These are phyloP conservation scores for Bradysia coprophila DNA, from an alignment of 1,140 invertebrate genomes.

Conservation along the genomic window DNA sequence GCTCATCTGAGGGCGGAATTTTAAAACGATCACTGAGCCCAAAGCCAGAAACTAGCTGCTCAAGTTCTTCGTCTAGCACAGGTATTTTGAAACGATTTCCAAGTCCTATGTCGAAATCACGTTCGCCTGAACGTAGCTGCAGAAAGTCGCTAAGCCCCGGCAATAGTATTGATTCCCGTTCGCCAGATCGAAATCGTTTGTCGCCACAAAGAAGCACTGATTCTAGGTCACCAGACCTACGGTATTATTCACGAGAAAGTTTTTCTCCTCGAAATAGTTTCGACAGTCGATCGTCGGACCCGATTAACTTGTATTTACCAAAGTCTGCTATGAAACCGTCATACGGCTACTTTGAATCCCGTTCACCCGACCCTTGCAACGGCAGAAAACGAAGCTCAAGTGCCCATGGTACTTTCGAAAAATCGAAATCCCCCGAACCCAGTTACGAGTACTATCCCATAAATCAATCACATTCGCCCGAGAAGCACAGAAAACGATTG, in stretches of 20 bases:
- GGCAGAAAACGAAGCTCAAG: slow-evolving; percentile 18
- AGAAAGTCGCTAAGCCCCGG: slow-evolving; percentile 18
- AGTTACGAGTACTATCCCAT: slow-evolving; percentile 23
- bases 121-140: slow-evolving; percentile 21
- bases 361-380: slow-evolving; percentile 8
- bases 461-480: slow-evolving; percentile 6
- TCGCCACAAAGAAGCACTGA: slow-evolving; percentile 22
- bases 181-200: slow-evolving; percentile 15
- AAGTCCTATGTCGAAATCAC: slow-evolving; percentile 10
- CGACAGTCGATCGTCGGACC: slow-evolving; percentile 12
- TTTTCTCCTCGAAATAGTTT: neutral
- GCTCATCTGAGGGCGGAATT: slow-evolving; percentile 17
- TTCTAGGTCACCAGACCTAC: slow-evolving; percentile 8
- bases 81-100: neutral
- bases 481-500: slow-evolving; percentile 7
- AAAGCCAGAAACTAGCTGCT: neutral
- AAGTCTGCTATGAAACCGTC: slow-evolving; percentile 6
- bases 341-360: slow-evolving; percentile 8
- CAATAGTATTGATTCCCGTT: slow-evolving; percentile 18
- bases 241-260: neutral
- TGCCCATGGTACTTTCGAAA: slow-evolving; percentile 20
- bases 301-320: slow-evolving; percentile 17
- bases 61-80: too few species aligned
- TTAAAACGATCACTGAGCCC: slow-evolving; percentile 18
- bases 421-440: slow-evolving; percentile 11